phyloP scores from a whole-genome alignment of 1,140 invertebrate genomes.

The Drosophila asahinai region DNA sequence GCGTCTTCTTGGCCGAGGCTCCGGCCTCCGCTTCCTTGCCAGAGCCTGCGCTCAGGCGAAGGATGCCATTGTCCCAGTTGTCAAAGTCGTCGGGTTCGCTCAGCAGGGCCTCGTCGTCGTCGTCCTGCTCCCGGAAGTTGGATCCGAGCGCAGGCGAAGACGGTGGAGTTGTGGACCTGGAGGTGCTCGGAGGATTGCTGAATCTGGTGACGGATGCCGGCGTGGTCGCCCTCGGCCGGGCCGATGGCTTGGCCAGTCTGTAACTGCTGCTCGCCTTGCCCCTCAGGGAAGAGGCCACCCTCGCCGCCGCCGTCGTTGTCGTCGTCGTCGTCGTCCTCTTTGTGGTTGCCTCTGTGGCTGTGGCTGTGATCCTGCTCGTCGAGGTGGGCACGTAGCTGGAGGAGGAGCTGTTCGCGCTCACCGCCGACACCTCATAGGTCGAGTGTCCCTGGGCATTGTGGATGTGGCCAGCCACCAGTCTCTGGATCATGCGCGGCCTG shows the following conservation, averaged over 20 bases:
- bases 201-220: background rate
- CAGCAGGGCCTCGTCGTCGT: constrained; percentile 74
- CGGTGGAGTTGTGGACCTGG: constrained; percentile 10
- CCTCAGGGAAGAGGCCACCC: background rate
- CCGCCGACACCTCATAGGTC: constrained; percentile 73
- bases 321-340: constrained; percentile 29
- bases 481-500: constrained; percentile 86
- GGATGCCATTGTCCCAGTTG: constrained; percentile 89
- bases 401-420: constrained; percentile 64
- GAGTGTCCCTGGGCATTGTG: constrained; percentile 78
- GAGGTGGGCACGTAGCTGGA: constrained; percentile 24
- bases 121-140: background rate
- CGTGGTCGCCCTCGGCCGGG: background rate
- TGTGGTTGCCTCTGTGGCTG: background rate
- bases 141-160: background rate
- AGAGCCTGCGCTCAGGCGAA: constrained; percentile 88
- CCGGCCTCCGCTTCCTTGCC: constrained; percentile 86
- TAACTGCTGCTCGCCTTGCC: constrained; percentile 69
- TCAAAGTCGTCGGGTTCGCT: constrained; percentile 84
- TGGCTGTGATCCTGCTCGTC: constrained; percentile 2
- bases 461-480: constrained; percentile 88
- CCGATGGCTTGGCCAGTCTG: constrained; percentile 39
- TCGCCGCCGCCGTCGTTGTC: background rate
- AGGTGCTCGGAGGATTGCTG: constrained; percentile 17
- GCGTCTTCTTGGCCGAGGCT: constrained; percentile 85